These are phyloP conservation scores for Nycticorax nycticorax DNA, from an alignment of 2,113 vertebrate species.

Conservation along the genomic window DNA sequence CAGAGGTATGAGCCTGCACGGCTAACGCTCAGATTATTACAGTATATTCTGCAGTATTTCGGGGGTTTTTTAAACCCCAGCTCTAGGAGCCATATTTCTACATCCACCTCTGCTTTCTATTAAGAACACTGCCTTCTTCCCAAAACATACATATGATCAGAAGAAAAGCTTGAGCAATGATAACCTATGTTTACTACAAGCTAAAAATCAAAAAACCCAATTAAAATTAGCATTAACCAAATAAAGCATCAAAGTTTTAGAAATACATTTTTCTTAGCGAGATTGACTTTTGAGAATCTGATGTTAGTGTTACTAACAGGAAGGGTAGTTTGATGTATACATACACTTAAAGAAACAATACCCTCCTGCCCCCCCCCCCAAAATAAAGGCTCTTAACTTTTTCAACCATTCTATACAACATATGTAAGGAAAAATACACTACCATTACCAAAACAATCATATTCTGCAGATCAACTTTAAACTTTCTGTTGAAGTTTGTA, in stretches of 20 bases:
- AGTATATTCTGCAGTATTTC: not conserved
- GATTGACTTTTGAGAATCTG: not conserved
- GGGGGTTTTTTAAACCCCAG: not conserved
- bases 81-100: not conserved
- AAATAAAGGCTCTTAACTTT: not conserved
- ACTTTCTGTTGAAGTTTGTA: not conserved
- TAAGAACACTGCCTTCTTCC: not conserved
- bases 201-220: not conserved
- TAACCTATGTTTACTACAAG: not conserved
- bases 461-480: not conserved
- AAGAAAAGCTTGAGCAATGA: not conserved
- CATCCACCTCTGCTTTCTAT: not conserved
- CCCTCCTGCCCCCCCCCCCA: fast-evolving
- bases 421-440: not conserved
- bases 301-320: not conserved
- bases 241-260: not conserved
- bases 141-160: not conserved
- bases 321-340: not conserved
- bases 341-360: not conserved
- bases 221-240: not conserved
- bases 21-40: not conserved
- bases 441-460: not conserved
- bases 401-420: not conserved
- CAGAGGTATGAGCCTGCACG: not conserved
- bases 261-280: not conserved